These are phyloP conservation scores for Hipparchia sbordonii DNA, from an alignment of 2,888 invertebrate genomes.

Conservation along the genomic window DNA sequence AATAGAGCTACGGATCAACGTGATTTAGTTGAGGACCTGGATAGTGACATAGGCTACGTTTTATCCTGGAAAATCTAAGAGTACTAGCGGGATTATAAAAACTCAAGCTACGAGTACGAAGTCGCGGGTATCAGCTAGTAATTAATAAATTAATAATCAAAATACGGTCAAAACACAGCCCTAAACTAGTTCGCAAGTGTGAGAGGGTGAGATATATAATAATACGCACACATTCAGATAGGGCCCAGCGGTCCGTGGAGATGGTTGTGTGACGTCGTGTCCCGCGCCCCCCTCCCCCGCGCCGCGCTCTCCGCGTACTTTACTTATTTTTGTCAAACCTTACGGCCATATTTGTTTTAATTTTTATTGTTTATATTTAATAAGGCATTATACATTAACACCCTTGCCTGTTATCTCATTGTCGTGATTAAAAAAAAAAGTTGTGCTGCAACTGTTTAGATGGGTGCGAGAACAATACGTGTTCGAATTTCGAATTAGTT, in stretches of 20 bases:
- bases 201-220: conserved; percentile 70
- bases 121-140: background rate
- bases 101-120: too few species aligned
- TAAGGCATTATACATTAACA: conserved; percentile 34
- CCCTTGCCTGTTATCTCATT: conserved; percentile 15
- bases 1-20: too few species aligned
- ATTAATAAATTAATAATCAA: conserved; percentile 40
- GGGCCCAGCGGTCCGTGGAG: conserved; percentile 61
- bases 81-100: too few species aligned
- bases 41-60: too few species aligned
- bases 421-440: conserved; percentile 11
- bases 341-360: conserved; percentile 72
- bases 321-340: conserved; percentile 69
- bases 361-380: conserved; percentile 36
- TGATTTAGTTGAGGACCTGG: too few species aligned
- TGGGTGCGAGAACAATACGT: background rate
- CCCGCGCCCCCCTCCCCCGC: conserved; percentile 57
- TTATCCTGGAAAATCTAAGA: too few species aligned
- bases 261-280: conserved; percentile 59
- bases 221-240: conserved; percentile 59
- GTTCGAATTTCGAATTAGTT: conserved; percentile 9
- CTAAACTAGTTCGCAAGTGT: conserved; percentile 60
- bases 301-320: conserved; percentile 10
- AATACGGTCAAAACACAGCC: conserved; percentile 51
- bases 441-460: conserved; percentile 13